phyloP scores from a whole-genome alignment of 30 jellyfish, hydroid and myxozoan genomes.

The Sanderia malayensis region DNA sequence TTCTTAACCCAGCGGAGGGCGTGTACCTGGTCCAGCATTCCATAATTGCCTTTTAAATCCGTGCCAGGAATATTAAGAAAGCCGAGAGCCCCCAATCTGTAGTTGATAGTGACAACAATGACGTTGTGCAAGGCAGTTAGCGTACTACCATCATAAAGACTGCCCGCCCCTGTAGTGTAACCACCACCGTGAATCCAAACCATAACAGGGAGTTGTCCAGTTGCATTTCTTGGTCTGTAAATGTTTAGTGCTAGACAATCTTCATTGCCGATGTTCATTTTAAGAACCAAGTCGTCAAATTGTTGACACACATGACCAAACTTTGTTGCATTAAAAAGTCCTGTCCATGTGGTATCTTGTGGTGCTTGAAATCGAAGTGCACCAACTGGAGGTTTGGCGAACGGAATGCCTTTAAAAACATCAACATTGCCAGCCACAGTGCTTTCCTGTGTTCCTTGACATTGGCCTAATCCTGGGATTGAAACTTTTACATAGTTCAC shows the following conservation, averaged over 20 bases:
- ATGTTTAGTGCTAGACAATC: constrained; percentile 19
- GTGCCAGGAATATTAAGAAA: constrained; percentile 59
- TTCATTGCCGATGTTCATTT: neutral
- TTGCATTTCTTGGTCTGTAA: constrained; percentile 4
- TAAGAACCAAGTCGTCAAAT: neutral
- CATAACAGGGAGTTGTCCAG: constrained; percentile 20
- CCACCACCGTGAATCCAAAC: constrained; percentile 84
- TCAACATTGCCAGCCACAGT: neutral
- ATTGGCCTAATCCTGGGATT: neutral
- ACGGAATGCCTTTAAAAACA: constrained; percentile 32
- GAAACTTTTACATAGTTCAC: neutral
- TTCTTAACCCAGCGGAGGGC: constrained; percentile 71
- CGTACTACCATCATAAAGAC: constrained; percentile 22
- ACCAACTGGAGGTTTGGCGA: constrained; percentile 49
- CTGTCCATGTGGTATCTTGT: constrained; percentile 13
- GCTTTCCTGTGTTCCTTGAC: neutral
- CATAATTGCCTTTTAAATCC: constrained; percentile 61
- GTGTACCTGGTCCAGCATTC: constrained; percentile 70
- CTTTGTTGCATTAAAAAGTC: constrained; percentile 17
- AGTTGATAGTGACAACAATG: constrained; percentile 60
- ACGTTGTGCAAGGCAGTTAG: constrained; percentile 55
- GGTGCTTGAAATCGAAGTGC: constrained; percentile 35
- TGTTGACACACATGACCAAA: constrained; percentile 28
- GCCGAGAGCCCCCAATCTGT: constrained; percentile 74
- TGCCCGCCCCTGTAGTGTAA: constrained; percentile 28